Evolutionary conservation across 2,797 vertebrate genomes (phyloP).

Genomic region (Onychomys leucogaster): DNA sequence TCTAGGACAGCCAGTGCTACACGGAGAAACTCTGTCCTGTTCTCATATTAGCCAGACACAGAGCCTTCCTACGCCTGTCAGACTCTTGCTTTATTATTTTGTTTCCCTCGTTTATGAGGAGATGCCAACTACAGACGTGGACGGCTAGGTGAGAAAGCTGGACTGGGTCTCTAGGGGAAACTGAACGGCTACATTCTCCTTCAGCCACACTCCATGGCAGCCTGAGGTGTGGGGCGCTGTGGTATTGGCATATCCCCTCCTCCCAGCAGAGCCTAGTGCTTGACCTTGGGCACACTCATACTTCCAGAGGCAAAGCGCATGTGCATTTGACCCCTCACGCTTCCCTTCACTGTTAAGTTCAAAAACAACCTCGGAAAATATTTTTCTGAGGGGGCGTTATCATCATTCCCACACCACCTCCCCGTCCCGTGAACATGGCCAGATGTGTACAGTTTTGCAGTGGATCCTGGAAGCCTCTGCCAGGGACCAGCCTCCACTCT

Average conservation of each 20-base stretch:
- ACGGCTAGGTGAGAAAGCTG: neutral
- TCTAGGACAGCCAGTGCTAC: neutral
- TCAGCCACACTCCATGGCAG: accelerated
- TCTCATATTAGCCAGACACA: neutral
- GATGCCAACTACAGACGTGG: neutral
- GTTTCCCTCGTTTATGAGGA: neutral
- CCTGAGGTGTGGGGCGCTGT: neutral
- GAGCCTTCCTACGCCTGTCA: neutral
- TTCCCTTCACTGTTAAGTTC: neutral
- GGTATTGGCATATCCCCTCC: no score
- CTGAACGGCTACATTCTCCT: neutral
- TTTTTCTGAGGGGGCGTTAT: constrained; percentile 38
- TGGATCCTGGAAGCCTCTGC: constrained; percentile 48
- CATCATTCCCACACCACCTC: constrained; percentile 73
- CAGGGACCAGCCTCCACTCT: neutral
- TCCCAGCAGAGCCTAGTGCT: neutral
- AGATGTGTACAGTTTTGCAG: constrained; percentile 5
- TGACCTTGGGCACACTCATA: neutral
- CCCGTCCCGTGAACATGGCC: constrained; percentile 37
- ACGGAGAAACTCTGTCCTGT: neutral
- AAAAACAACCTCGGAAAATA: constrained; percentile 63
- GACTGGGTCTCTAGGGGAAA: neutral
- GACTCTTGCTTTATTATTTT: neutral
- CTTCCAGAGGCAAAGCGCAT: neutral
- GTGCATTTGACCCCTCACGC: neutral